Conservation (phyloP, 2,888 invertebrate species). For the Patella caerulea region DNA sequence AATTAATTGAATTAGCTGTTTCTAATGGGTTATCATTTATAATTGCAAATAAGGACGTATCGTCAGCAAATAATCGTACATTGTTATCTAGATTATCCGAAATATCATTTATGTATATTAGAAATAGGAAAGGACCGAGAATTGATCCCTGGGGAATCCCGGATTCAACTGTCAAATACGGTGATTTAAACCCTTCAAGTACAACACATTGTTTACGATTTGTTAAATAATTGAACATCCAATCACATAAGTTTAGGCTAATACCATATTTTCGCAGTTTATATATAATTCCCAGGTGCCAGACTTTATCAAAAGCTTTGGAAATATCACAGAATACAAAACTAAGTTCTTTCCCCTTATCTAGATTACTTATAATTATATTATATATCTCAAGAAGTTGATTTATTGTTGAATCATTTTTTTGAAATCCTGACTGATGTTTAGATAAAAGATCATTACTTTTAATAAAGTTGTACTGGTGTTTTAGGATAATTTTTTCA, state of each 20-base stretch:
- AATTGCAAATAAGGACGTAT: not conserved
- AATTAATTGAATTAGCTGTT: no score
- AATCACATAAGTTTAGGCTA: not conserved
- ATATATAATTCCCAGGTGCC: constrained; percentile 9
- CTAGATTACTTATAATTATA: not conserved
- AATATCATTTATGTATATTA: no score
- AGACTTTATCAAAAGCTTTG: constrained; percentile 21
- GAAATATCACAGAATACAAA: constrained; percentile 17
- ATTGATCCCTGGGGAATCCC: constrained; percentile 27
- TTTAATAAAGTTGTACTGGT: not conserved
- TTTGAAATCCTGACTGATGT: not conserved
- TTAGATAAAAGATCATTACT: not conserved
- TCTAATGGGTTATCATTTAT: no score
- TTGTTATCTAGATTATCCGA: constrained; percentile 11
- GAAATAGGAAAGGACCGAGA: constrained; percentile 24
- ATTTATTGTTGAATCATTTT: not conserved
- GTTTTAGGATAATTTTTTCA: not conserved
- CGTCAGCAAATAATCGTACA: constrained; percentile 27
- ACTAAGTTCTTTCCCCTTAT: not conserved
- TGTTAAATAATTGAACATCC: not conserved
- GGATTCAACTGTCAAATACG: not conserved
- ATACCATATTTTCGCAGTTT: constrained; percentile 12
- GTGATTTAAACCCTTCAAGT: not conserved
- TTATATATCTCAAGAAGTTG: no score
- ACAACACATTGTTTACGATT: not conserved